Base-by-base conservation (phyloP, 2,113 vertebrate species). In the Elanoides forficatus region DNA sequence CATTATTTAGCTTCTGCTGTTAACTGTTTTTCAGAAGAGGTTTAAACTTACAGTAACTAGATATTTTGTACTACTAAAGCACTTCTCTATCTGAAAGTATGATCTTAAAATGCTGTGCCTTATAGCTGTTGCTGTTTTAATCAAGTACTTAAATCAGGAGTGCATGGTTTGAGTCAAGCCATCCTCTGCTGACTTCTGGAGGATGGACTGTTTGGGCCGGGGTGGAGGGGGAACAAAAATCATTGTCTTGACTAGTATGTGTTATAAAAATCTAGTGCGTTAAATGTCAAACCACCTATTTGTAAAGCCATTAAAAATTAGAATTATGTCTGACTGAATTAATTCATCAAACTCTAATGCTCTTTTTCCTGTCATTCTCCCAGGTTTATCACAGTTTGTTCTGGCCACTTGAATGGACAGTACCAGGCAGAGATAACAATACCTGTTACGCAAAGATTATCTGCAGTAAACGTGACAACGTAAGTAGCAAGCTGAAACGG, bases 331-430 rank as follows among this genome's bases (percentile, higher is more conserved):
- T 81, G 40, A 66, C 38, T 72, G 22, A 89, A 74, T 70, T 22
- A 80, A 72, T 86, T 47, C 7, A 21, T 78, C 6, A 59, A 47
- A 38, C n/a, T 79, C 6, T 62, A 70, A 86, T 29, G 34, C 4
- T 90, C 6, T 72, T 76, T 83, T 72, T 59, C 40, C 78, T 76
- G 22, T 88, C 32, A 20, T 72, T 11, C 48, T 92, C 10, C 70
- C 88, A 99, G 99, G 97, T 99, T 56, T 99, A 97, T 97, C 99
- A 99, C 96, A 99, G 96, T 90, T 96, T 99, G 47, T 99, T 99
- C 93, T 99, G 99, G 99, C 99, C 99, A 32, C 98, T 99, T 89
- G 99, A 99, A 95, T 99, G 99, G 98, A 99, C 99, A 4, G 88
- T 99, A 50, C 98, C 99, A 0, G 86, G 96, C 92, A 98, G 99